Base-by-base conservation (phyloP, 2,113 vertebrate genomes). In the Conger conger region DNA sequence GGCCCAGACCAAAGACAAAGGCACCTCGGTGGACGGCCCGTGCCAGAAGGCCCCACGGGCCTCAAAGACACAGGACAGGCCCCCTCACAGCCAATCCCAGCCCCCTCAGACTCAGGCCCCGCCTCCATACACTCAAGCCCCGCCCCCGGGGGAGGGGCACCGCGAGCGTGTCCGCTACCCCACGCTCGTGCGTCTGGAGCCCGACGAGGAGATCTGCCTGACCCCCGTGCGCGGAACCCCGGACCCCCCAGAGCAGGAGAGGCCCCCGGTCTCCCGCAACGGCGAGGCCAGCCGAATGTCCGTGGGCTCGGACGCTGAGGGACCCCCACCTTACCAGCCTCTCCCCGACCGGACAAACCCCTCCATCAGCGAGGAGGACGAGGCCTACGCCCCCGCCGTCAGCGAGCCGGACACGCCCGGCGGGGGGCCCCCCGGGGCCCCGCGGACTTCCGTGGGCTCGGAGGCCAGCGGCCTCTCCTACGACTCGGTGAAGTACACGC, bases 151-250 rank as follows among this genome's bases (percentile, higher is more conserved):
- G 0, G 92, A 94, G 80, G 90, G 92, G 83, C 96, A 97, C 83
- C 94, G 96, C 80, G 98, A 99, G 87, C 96, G 96, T 86, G 96
- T 97, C 91, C 96, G 94, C 88, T 97, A 98, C 91, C 97, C 97
- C 92, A 95, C 96, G 0, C 96, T 98, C 0, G 96, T 97, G 88
- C 95, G 95, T 73, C 91, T 98, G 15, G 98, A 99, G 86, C 96
- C 97, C 82, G 99, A 98, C 0, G 98, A 99, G 94, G 98, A 99
- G 93, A 99, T 99, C 89, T 99, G 98, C 89, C 92, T 99, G 88
- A 99, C 98, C 0, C 98, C 98, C 0, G 96, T 99, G 84, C 98
- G 97, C 92, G 95, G 97, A 84, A 97, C 96, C 1, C 93, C 96
- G 0, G 97, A 97, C 86, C 90, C 94, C 0, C 88, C 94, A 79